Conservation (phyloP, 1,140 invertebrate species). For the Drosophila sturtevanti region DNA sequence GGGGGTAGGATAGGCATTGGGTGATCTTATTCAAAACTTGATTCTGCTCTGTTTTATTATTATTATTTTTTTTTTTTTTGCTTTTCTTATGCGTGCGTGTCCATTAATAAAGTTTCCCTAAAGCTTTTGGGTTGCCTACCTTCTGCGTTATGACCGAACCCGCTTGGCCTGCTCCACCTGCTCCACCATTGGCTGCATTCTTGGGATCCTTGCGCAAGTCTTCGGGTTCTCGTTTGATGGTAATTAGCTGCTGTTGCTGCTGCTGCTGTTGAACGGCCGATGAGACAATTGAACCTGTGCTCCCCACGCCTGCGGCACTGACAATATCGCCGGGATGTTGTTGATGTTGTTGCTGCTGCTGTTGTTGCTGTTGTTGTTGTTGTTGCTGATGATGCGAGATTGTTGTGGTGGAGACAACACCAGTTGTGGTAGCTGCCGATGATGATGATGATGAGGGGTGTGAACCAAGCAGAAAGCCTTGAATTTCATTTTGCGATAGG, state of each 20-base stretch:
- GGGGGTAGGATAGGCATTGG: not conserved
- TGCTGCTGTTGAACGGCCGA: conserved; percentile 69
- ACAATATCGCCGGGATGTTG: conserved; percentile 74
- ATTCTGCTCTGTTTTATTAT: not conserved
- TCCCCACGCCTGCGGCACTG: conserved; percentile 68
- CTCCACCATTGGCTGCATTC: conserved; percentile 58
- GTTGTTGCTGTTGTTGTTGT: conserved; percentile 57
- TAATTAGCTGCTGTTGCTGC: conserved; percentile 72
- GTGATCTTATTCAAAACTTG: conserved; percentile 13
- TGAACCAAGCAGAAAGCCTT: conserved; percentile 82
- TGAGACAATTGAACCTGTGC: conserved; percentile 72
- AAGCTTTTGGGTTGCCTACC: conserved; percentile 60
- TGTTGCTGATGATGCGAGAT: conserved; percentile 69
- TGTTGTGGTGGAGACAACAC: conserved; percentile 72
- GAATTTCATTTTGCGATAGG: conserved; percentile 83
- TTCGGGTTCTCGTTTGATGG: conserved; percentile 82
- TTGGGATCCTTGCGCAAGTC: conserved; percentile 83
- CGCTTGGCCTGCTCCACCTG: conserved; percentile 43
- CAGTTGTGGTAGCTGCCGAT: conserved; percentile 58
- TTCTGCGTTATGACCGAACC: conserved; percentile 74
- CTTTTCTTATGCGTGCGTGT: conserved; percentile 65
- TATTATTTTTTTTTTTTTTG: no score
- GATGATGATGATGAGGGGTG: conserved; percentile 78
- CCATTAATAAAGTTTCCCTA: conserved; percentile 62
- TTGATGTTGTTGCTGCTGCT: conserved; percentile 69